Base-by-base conservation (phyloP, 2,888 invertebrate genomes). In the Phragmatobia fuliginosa region DNA sequence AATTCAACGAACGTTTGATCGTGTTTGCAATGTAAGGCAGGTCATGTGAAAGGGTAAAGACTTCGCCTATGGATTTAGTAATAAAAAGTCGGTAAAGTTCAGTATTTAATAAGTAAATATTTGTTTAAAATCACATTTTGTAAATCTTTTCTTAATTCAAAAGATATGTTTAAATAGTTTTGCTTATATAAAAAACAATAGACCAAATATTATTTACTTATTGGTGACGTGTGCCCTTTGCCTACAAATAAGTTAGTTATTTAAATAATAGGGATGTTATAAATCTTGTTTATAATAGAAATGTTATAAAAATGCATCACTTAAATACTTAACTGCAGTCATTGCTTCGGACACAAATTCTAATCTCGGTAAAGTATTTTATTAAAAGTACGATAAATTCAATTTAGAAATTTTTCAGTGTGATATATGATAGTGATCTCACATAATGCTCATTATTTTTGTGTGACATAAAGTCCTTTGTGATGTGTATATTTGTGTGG, bases 11-110 rank as follows among this genome's bases (percentile, higher is more conserved):
- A 89, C 88, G 83, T 61, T 82, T 85, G 70, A 74, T 78, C 87
- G 88, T 88, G 92, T 86, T 86, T 85, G 87, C 87, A 82, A 93
- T 94, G 92, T 92, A 88, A 91, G 85, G 87, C 85, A 83, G 83
- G 82, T 85, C 88, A 85, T 87, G 87, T 88, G 89, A 84, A 86
- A 87, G 88, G 91, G 89, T 92, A 89, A 89, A 83, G 80, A 86
- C 92, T 84, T 84, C 92, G 90, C 93, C 90, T 93, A 94, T 94
- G 94, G 95, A 95, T 94, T 92, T 94, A 90, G 89, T 92, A 88
- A 88, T 92, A 91, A 94, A 94, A 94, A 94, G 94, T 94, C 94
- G 94, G 94, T 95, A 94, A 93, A 90, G 88, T 92, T 93, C 90
- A 86, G 88, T 83, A 87, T 86, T 84, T 83, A 80, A 67, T 38